Base-by-base conservation (phyloP, 2,888 invertebrate genomes). In the Labia minor region DNA sequence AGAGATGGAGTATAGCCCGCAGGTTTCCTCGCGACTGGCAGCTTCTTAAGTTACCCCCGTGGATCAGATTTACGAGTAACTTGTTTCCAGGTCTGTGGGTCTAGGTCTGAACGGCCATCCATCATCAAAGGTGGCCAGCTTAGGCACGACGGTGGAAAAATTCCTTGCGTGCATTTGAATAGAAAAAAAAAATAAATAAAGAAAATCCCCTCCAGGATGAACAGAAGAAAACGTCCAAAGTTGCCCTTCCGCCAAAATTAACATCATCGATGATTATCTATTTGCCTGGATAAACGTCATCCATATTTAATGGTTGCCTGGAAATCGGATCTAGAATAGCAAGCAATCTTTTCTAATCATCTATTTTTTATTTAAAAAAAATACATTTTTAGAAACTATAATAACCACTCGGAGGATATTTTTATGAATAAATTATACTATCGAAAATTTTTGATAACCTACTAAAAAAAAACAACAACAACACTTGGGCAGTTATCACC, bases 261-360 rank as follows among this genome's bases (percentile, higher is more conserved):
- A 49, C 49, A 49, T 49, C 49, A 49, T 8, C 49, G 49, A 14
- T 49, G 49, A 49, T 49, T 49, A 49, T 49, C 49, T 49, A 49
- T 49, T 49, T 49, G 49, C 49, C 49, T 49, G 49, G 49, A 49
- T 49, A 49, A 49, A 49, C 49, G 49, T 16, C 49, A n/a, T 49
- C 49, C 49, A 49, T 49, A 49, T 49, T 49, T 49, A 49, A 49
- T 49, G 49, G 49, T 14, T 49, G 49, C 2, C 26, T 49, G 49
- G 49, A 49, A 49, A 49, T 49, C 49, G 49, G 49, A 49, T 49
- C 49, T 49, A 49, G 49, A n/a, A 49, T n/a, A 49, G n/a, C 49
- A 49, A 49, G 49, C 49, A 49, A 49, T 49, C 49, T 49, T n/a
- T 16, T 49, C n/a, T 49, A 49, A 49, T 49, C 49, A 49, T 49